Evolutionary conservation across 2,888 invertebrate genomes (phyloP).

Genomic region (Globia sparganii): DNA sequence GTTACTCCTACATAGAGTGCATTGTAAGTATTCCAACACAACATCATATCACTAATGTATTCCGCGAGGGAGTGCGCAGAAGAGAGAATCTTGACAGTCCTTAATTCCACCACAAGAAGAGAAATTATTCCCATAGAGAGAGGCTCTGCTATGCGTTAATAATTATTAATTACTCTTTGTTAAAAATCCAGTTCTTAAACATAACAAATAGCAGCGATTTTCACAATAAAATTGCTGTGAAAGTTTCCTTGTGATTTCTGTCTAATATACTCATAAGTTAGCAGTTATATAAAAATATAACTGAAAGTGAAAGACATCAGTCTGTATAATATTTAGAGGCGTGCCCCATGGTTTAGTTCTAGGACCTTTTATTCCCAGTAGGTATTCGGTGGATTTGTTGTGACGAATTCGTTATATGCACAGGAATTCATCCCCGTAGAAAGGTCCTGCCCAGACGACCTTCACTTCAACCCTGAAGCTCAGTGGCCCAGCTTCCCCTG

Average conservation of each 20-base stretch:
- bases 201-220: not conserved
- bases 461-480: slow-evolving; percentile 93
- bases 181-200: not conserved
- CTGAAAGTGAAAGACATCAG: not conserved
- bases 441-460: slow-evolving; percentile 94
- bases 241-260: not conserved
- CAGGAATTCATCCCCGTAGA: slow-evolving; percentile 91
- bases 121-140: not conserved
- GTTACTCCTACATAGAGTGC: slow-evolving; percentile 93
- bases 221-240: not conserved
- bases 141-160: not conserved
- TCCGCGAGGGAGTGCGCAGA: too few species aligned
- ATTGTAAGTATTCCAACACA: slow-evolving; percentile 87
- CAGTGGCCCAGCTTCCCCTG: slow-evolving; percentile 93
- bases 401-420: not conserved
- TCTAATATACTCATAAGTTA: not conserved
- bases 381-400: not conserved
- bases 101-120: not conserved
- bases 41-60: slow-evolving; percentile 64
- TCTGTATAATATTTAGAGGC: not conserved
- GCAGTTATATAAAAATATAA: not conserved
- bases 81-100: not conserved
- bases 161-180: not conserved
- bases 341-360: not conserved
- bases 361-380: not conserved